Evolutionary conservation across 2,797 vertebrate species (phyloP).

Genomic region (Margarornis squamiger): DNA sequence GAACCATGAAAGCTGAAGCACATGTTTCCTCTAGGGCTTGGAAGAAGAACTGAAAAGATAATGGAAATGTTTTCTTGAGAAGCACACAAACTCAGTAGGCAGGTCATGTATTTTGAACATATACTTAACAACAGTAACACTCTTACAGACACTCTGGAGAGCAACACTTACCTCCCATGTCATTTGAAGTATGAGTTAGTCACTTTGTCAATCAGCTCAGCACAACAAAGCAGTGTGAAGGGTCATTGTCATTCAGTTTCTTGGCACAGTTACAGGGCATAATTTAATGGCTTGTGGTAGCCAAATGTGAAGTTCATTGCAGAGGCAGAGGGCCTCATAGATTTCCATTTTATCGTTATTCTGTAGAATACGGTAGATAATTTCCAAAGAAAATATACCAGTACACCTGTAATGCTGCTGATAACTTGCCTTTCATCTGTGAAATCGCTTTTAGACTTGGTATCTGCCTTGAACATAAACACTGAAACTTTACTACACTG

Average conservation of each 20-base stretch:
- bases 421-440: slow-evolving; percentile 59
- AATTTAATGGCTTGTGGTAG: slow-evolving; percentile 17
- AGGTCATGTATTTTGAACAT: background rate
- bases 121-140: background rate
- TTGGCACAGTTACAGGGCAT: background rate
- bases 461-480: slow-evolving; percentile 3
- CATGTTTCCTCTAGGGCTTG: background rate
- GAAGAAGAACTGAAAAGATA: background rate
- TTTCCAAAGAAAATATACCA: slow-evolving; percentile 39
- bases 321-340: background rate
- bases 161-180: background rate
- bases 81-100: background rate
- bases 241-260: background rate
- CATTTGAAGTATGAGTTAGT: background rate
- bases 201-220: slow-evolving; percentile 20
- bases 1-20: background rate
- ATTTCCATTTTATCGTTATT: background rate
- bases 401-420: slow-evolving; percentile 6
- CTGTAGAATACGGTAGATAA: background rate
- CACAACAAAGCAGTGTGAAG: background rate
- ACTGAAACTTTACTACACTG: background rate
- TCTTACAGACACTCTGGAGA: background rate
- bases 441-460: slow-evolving; percentile 49
- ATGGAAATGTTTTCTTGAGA: background rate
- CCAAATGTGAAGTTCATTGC: background rate